A percentile compares a stretch with the other conserved stretches of the same genome.
Conservation (phyloP, 1,140 invertebrate genomes). For the Hydropsyche tenuis region DNA sequence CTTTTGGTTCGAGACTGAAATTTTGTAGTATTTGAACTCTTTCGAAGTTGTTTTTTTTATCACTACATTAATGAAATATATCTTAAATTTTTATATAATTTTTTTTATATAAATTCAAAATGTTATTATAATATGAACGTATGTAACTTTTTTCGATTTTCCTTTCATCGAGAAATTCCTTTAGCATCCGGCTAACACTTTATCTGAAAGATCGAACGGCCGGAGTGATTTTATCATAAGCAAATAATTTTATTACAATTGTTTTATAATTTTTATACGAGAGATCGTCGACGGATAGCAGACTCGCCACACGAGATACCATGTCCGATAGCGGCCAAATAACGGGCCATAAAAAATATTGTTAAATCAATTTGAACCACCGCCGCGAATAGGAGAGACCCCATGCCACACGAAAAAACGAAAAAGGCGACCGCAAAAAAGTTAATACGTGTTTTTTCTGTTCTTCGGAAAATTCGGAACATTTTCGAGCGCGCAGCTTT, state of each 20-base stretch:
- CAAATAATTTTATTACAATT: slow-evolving; percentile 32
- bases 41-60: too few species aligned
- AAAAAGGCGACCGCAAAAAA: too few species aligned
- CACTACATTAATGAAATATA: too few species aligned
- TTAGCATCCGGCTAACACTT: neutral
- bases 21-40: too few species aligned
- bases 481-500: slow-evolving; percentile 17
- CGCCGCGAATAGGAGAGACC: neutral
- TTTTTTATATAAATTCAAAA: too few species aligned
- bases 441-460: too few species aligned
- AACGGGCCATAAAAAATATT: slow-evolving; percentile 19
- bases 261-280: slow-evolving; percentile 34
- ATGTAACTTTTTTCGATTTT: neutral
- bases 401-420: neutral
- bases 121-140: too few species aligned
- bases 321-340: slow-evolving; percentile 30
- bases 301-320: slow-evolving; percentile 7
- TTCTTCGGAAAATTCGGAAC: slow-evolving; percentile 29
- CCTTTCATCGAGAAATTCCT: neutral
- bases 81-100: too few species aligned
- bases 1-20: too few species aligned
- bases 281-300: slow-evolving; percentile 23
- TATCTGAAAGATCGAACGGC: neutral
- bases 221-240: slow-evolving; percentile 16
- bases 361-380: slow-evolving; percentile 34